phyloP scores from a whole-genome alignment of 2,797 vertebrate species.

The Cuniculus paca region DNA sequence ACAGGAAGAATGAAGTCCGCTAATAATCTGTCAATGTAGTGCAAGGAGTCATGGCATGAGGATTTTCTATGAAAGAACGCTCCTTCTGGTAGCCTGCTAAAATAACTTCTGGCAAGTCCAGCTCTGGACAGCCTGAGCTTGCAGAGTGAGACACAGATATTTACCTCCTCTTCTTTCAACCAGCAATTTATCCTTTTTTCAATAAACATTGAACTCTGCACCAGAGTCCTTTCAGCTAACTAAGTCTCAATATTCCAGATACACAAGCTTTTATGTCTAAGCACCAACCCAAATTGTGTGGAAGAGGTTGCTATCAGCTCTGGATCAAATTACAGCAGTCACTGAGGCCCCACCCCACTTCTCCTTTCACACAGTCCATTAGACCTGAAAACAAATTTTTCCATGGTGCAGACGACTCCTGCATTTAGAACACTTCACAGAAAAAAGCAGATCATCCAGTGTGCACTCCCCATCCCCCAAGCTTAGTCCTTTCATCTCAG shows the following conservation, averaged over 20 bases:
- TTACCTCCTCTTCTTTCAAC: constrained; percentile 83
- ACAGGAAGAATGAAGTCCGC: constrained; percentile 58
- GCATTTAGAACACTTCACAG: constrained; percentile 92
- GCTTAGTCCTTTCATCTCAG: constrained; percentile 91
- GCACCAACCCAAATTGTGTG: constrained; percentile 90
- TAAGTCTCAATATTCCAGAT: constrained; percentile 89
- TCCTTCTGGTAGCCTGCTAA: constrained; percentile 84
- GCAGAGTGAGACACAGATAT: constrained; percentile 75
- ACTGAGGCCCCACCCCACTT: constrained; percentile 95
- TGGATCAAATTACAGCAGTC: constrained; percentile 97
- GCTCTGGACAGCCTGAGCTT: constrained; percentile 77
- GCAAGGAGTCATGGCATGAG: constrained; percentile 58
- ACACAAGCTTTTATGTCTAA: constrained; percentile 89
- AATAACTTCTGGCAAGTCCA: constrained; percentile 86
- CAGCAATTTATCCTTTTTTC: constrained; percentile 78
- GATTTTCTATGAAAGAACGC: constrained; percentile 82
- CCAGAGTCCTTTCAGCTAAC: constrained; percentile 88
- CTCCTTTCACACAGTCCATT: constrained; percentile 94
- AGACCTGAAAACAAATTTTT: constrained; percentile 95
- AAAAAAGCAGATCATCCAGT: constrained; percentile 90
- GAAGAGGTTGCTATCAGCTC: constrained; percentile 96
- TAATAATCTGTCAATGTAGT: constrained; percentile 37
- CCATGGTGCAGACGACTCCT: constrained; percentile 93
- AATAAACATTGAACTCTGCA: constrained; percentile 85
- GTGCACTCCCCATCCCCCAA: constrained; percentile 90